These are phyloP conservation scores for Bugula neritina DNA, from an alignment of 2,888 invertebrate genomes.

Conservation along the genomic window DNA sequence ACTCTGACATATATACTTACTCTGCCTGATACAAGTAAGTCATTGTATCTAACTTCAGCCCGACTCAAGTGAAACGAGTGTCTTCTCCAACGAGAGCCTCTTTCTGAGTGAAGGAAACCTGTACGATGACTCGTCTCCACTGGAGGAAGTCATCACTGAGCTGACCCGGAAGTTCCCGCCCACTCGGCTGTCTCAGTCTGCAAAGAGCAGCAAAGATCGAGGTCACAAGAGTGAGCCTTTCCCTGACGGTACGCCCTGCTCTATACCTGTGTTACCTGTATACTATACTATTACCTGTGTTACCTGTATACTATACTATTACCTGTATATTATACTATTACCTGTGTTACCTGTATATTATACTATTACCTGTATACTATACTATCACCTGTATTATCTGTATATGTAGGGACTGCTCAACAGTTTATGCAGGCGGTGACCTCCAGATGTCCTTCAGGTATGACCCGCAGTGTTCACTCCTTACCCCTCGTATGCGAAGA, in stretches of 20 bases:
- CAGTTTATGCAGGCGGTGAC: no score
- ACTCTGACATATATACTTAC: no score
- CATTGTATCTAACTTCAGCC: background rate
- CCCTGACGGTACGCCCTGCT: background rate
- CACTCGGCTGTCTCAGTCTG: background rate
- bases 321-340: no score
- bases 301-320: no score
- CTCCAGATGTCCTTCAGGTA: background rate
- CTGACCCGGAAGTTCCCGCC: background rate
- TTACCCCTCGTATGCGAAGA: background rate
- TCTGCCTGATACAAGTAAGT: no score
- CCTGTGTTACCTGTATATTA: no score
- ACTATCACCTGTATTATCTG: no score
- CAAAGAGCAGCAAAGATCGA: background rate
- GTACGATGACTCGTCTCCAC: background rate
- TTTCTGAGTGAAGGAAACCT: background rate
- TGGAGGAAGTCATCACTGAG: background rate
- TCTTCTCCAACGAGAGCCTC: conserved; percentile 9
- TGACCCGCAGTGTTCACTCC: background rate
- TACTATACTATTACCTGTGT: no score
- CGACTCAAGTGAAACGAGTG: background rate
- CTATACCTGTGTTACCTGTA: no score
- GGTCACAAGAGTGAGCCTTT: conserved; percentile 6
- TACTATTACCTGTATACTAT: no score
- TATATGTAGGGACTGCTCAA: background rate